A percentile compares a stretch with the other conserved stretches of the same genome.
phyloP scores from a whole-genome alignment of 2,797 vertebrate species.

The Hirundo rustica region DNA sequence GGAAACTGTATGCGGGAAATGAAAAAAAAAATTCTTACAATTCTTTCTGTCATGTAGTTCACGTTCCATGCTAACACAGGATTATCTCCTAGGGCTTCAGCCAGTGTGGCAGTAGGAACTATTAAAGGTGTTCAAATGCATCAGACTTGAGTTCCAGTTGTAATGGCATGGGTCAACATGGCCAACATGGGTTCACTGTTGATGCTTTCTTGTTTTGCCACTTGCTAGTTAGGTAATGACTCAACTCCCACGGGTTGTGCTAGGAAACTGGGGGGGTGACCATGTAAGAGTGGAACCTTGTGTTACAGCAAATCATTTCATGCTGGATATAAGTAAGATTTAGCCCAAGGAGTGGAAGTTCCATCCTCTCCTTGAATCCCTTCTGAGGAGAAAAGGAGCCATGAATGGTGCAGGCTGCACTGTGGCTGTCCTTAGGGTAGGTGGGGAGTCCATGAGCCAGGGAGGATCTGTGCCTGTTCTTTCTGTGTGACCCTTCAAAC shows the following conservation, averaged over 20 bases:
- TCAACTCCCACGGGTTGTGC: fast-evolving
- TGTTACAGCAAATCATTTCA: neutral
- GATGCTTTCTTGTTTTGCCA: neutral
- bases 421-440: neutral
- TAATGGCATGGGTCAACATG: neutral
- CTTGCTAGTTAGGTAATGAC: neutral
- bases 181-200: neutral
- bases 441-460: neutral
- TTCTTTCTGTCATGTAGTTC: neutral
- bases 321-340: neutral
- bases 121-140: neutral
- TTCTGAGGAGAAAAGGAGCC: neutral
- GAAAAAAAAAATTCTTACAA: neutral
- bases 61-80: neutral
- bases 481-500: neutral
- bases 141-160: neutral
- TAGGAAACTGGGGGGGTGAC: neutral
- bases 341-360: neutral
- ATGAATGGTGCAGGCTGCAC: neutral
- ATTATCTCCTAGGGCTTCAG: neutral
- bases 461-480: neutral
- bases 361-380: neutral
- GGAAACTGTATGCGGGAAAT: neutral
- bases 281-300: fast-evolving
- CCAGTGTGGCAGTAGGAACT: neutral